Percentiles rank a stretch among this genome's conserved stretches.
Evolutionary conservation across 1,140 invertebrate genomes (phyloP).

Genomic region (Drosophila santomea): DNA sequence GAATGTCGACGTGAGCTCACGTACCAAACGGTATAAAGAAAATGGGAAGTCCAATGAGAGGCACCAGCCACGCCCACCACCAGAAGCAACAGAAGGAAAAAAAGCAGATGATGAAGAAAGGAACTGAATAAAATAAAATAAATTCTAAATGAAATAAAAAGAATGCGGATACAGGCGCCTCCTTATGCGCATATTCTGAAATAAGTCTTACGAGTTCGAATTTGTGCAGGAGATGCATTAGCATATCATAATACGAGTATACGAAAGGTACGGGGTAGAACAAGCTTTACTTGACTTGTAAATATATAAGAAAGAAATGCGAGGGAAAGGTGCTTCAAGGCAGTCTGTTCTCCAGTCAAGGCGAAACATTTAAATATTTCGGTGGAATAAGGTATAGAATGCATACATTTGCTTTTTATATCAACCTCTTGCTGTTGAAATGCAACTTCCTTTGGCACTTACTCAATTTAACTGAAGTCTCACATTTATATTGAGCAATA

Average conservation of each 20-base stretch:
- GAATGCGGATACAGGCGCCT: not conserved
- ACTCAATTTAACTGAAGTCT: too few relatives aligned
- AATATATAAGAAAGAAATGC: not conserved
- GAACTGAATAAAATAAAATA: conserved; percentile 30
- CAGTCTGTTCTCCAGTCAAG: not conserved
- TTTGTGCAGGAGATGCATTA: conserved; percentile 20
- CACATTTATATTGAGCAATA: too few relatives aligned
- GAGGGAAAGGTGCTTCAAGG: not conserved
- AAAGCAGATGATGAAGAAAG: not conserved
- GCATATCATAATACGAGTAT: conserved; percentile 27
- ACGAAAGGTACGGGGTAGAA: conserved; percentile 5
- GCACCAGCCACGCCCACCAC: conserved; percentile 18
- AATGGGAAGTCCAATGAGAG: conserved; percentile 1
- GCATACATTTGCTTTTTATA: not conserved
- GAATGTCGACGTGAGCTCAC: conserved; percentile 53
- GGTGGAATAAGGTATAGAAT: not conserved
- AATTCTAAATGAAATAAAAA: conserved; percentile 46
- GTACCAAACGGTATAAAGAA: conserved; percentile 22
- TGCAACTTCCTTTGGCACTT: too few relatives aligned
- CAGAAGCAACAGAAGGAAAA: not conserved
- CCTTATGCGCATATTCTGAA: conserved; percentile 29
- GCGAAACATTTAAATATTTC: not conserved
- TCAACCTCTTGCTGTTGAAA: not conserved
- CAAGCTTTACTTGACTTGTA: conserved; percentile 10
- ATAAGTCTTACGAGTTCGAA: conserved; percentile 12